Evolutionary conservation across 2,888 invertebrate genomes (phyloP), one percentile per base, ranked within the genome.

Genomic region (Theristus sp.): DNA sequence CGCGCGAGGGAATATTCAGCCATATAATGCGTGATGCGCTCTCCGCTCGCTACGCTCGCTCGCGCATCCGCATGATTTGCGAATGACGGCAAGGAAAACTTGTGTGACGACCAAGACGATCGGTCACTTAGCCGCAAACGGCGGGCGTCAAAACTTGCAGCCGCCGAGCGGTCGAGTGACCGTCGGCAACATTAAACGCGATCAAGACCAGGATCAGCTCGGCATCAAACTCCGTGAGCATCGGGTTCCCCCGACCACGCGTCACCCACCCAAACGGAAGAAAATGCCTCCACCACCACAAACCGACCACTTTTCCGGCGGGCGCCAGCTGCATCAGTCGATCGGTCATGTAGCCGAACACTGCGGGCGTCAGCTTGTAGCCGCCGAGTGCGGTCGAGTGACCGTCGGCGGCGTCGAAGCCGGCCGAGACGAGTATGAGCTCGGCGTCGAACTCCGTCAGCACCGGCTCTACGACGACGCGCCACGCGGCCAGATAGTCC

Each of bases 151-250:
- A n/a, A n/a, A 85, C 71, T 83, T 82, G 79, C 98, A 98, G 57
- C 96, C 98, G 63, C 98, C 98, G 22, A 98, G 81, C 93, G 47
- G 91, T 83, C 24, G 90, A 83, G 79, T 98, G 98, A 0, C 96
- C 96, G 26, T 83, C 81, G 31, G 93, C 90, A 25, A 93, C 94
- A 79, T 98, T 98, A 78, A 98, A 98, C 62, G 98, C 98, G 69
- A 93, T 89, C 57, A 96, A 96, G 61, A 98, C 94, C 66, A 98
- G 81, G 65, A 98, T 67, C 60, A 73, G 65, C 46, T 69, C 67
- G 13, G 72, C 49, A n/a, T 49, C 1, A 65, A 74, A 76, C 62
- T 74, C 71, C 77, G 83, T 83, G 46, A 91, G 90, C 65, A 96
- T 88, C 55, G 94, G 94, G 86, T 94, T n/a, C n/a, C 87, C 65